Evolutionary conservation across 2,113 vertebrate species (phyloP).

Genomic region (Oncorhynchus clarkii): DNA sequence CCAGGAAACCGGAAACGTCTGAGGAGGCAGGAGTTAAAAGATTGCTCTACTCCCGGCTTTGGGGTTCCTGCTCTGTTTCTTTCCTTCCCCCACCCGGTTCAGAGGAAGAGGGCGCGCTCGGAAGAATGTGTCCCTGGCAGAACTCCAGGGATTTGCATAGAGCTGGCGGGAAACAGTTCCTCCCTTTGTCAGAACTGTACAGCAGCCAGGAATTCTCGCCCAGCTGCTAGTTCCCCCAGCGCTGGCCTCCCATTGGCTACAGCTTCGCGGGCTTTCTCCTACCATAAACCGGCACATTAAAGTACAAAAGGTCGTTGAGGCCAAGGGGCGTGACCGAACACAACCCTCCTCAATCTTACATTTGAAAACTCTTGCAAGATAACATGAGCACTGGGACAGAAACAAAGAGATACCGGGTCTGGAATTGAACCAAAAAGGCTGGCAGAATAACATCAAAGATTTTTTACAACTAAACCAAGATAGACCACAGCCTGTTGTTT

Average conservation of each 20-base stretch:
- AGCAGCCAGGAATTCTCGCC: conserved; percentile 29
- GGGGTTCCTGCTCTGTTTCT: neutral
- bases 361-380: neutral
- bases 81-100: neutral
- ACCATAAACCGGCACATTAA: conserved; percentile 25
- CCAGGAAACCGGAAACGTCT: neutral
- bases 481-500: no score
- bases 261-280: conserved; percentile 64
- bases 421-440: neutral
- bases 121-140: conserved; percentile 51
- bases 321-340: conserved; percentile 19
- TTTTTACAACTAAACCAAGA: no score
- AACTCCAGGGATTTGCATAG: conserved; percentile 41
- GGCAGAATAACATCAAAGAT: neutral
- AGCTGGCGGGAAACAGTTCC: conserved; percentile 61
- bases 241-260: conserved; percentile 52
- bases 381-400: neutral
- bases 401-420: neutral
- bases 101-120: conserved; percentile 34
- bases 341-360: conserved; percentile 26
- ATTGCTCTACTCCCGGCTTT: neutral
- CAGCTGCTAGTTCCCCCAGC: conserved; percentile 42
- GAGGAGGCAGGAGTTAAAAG: neutral
- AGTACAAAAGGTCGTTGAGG: conserved; percentile 64
- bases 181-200: conserved; percentile 44